Conservation (phyloP, 2,888 invertebrate species). For the Acanthosepion esculentum region DNA sequence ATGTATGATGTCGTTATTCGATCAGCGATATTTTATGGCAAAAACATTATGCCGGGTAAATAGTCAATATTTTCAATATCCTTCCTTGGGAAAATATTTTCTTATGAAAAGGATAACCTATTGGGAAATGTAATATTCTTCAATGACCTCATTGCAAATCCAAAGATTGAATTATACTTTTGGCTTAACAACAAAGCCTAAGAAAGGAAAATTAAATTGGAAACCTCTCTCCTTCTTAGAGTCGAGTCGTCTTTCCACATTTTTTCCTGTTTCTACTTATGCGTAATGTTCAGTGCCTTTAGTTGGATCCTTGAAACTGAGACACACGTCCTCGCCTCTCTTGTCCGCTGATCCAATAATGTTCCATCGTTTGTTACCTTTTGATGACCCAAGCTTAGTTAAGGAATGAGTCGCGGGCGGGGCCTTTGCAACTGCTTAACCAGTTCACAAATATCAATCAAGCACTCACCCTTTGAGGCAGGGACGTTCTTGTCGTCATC, state of each 20-base stretch:
- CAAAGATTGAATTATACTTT: background rate
- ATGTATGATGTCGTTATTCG: background rate
- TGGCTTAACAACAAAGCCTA: background rate
- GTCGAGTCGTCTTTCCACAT: background rate
- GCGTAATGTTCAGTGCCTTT: too few species aligned
- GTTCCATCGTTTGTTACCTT: background rate
- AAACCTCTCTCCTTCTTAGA: background rate
- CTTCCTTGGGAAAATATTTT: background rate
- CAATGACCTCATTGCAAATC: background rate
- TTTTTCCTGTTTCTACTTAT: too few species aligned
- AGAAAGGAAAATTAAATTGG: conserved; percentile 20
- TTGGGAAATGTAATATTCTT: background rate
- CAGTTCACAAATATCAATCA: background rate
- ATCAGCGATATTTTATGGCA: background rate
- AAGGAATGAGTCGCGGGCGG: conserved; percentile 7
- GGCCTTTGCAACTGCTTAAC: background rate
- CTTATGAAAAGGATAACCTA: background rate
- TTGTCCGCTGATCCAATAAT: background rate
- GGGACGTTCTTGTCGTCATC: background rate
- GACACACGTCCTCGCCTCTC: background rate
- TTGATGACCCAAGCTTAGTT: conserved; percentile 9
- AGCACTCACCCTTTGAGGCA: background rate
- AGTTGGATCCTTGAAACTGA: background rate
- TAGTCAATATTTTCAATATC: background rate
- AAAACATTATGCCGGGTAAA: background rate